phyloP scores from a whole-genome alignment of 2,113 vertebrate species.

The Alethe diademata region DNA sequence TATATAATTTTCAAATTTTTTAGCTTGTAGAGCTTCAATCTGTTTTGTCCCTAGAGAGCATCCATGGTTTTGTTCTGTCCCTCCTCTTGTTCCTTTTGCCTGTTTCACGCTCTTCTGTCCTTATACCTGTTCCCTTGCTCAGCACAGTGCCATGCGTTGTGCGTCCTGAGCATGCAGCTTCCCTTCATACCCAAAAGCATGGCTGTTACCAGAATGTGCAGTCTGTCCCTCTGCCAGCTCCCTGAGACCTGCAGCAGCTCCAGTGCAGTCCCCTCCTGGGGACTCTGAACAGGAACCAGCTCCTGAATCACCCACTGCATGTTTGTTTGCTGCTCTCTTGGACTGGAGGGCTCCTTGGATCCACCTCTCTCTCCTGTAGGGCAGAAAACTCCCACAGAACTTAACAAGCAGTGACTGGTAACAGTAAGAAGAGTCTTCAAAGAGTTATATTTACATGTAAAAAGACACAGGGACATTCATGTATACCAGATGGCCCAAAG shows the following conservation, averaged over 20 bases:
- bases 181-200: fast-evolving
- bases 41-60: background rate
- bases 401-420: background rate
- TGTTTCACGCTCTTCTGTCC: background rate
- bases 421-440: conserved; percentile 2
- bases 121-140: background rate
- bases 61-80: background rate
- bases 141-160: background rate
- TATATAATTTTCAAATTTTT: background rate
- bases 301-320: background rate
- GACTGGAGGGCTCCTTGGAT: background rate
- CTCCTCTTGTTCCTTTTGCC: background rate
- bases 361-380: background rate
- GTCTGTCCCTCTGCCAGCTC: background rate
- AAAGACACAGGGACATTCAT: background rate
- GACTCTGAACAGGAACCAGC: fast-evolving
- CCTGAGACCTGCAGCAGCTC: background rate
- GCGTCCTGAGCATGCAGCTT: background rate
- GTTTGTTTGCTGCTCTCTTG: background rate
- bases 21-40: background rate
- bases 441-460: conserved; percentile 10
- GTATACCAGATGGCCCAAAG: conserved; percentile 15
- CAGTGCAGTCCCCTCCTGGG: background rate
- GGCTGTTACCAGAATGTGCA: background rate
- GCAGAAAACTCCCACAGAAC: background rate